Evolutionary conservation across 2,797 vertebrate genomes (phyloP).

Genomic region (Avahi laniger): DNA sequence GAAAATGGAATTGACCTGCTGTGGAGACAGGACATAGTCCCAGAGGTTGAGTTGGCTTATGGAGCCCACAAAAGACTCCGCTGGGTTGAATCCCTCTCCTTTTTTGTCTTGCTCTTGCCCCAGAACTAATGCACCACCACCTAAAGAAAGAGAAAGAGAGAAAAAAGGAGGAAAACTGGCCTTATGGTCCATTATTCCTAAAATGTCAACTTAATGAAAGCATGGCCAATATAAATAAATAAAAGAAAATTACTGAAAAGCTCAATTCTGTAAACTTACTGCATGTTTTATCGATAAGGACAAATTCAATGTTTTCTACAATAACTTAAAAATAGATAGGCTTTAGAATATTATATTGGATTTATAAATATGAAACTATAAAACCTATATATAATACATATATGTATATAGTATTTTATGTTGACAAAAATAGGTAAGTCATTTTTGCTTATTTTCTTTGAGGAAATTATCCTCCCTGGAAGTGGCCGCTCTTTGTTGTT

Average conservation of each 20-base stretch:
- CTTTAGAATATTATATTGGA: background rate
- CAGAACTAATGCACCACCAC: conserved; percentile 94
- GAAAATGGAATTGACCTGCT: conserved; percentile 89
- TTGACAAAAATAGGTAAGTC: background rate
- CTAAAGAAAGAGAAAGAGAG: conserved; percentile 81
- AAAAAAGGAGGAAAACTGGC: background rate
- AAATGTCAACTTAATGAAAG: background rate
- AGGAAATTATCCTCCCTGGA: background rate
- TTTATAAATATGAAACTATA: conserved; percentile 3
- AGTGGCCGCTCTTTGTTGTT: background rate
- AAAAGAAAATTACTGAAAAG: background rate
- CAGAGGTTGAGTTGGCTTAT: conserved; percentile 98
- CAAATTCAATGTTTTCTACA: background rate
- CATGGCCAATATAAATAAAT: background rate
- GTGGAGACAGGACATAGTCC: conserved; percentile 92
- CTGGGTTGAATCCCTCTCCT: conserved; percentile 97
- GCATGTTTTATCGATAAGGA: background rate
- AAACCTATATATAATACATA: background rate
- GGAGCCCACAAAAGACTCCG: conserved; percentile 98
- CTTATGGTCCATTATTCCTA: background rate
- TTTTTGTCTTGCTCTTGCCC: conserved; percentile 98
- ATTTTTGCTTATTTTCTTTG: background rate
- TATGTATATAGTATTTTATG: background rate
- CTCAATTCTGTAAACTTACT: background rate
- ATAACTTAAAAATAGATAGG: background rate